Evolutionary conservation across 2,113 vertebrate species (phyloP).

Genomic region (Sebastes fasciatus): DNA sequence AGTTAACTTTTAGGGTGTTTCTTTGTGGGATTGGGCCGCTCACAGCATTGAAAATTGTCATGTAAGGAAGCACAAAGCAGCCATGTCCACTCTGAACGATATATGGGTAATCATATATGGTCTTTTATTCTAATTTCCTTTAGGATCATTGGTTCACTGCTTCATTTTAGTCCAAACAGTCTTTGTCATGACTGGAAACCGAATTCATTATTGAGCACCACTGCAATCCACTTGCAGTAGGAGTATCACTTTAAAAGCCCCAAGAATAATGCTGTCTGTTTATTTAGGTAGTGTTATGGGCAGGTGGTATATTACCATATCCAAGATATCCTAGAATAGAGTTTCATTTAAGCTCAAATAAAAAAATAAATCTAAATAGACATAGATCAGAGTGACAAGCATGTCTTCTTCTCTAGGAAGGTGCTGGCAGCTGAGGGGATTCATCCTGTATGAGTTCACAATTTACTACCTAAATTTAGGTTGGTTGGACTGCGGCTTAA

Average conservation of each 20-base stretch:
- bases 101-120: neutral
- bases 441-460: neutral
- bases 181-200: neutral
- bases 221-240: neutral
- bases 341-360: neutral
- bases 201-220: neutral
- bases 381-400: slow-evolving; percentile 43
- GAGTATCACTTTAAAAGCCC: neutral
- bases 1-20: slow-evolving; percentile 6
- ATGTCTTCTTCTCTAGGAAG: slow-evolving; percentile 5
- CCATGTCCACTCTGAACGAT: neutral
- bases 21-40: neutral
- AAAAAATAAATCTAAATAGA: slow-evolving; percentile 23
- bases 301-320: neutral
- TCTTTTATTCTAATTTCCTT: neutral
- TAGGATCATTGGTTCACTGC: neutral
- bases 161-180: neutral
- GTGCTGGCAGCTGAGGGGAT: slow-evolving; percentile 7
- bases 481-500: slow-evolving; percentile 17
- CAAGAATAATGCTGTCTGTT: slow-evolving; percentile 2
- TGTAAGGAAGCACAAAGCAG: neutral
- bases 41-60: neutral
- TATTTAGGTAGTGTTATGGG: neutral
- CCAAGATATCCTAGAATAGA: slow-evolving; percentile 10
- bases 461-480: slow-evolving; percentile 29